Evolutionary conservation across 2,113 vertebrate genomes (phyloP).

Genomic region (Lycaon pictus): DNA sequence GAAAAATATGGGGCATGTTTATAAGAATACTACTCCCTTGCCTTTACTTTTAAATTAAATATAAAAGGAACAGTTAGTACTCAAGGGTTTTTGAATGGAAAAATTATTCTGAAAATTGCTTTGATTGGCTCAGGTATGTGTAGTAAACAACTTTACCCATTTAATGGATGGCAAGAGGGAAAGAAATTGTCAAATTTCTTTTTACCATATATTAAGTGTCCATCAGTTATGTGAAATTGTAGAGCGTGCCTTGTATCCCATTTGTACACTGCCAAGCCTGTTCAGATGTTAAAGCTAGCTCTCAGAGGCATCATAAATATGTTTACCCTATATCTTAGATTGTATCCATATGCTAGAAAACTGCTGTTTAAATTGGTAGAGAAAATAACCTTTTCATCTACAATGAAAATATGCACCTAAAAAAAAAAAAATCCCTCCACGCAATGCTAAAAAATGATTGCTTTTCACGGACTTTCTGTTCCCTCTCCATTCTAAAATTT

Average conservation of each 20-base stretch:
- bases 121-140: background rate
- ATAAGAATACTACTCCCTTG: conserved; percentile 43
- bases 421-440: background rate
- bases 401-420: background rate
- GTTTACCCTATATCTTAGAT: background rate
- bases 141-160: conserved; percentile 28
- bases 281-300: conserved; percentile 73
- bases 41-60: conserved; percentile 56
- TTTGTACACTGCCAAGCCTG: conserved; percentile 59
- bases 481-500: conserved; percentile 75
- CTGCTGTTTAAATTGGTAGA: background rate
- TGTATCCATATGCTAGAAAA: background rate
- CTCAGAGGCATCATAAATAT: conserved; percentile 63
- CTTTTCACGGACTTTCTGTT: conserved; percentile 74
- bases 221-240: conserved; percentile 75
- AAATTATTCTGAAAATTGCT: conserved; percentile 73
- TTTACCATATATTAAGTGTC: conserved; percentile 59
- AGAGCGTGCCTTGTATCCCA: conserved; percentile 71
- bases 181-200: conserved; percentile 74
- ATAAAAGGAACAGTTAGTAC: conserved; percentile 53
- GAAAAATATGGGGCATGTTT: conserved; percentile 62
- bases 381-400: conserved; percentile 15
- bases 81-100: conserved; percentile 43
- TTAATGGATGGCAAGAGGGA: conserved; percentile 53
- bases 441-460: conserved; percentile 57